Evolutionary conservation across 2,888 invertebrate species (phyloP).

Genomic region (Scrobipalpa costella): DNA sequence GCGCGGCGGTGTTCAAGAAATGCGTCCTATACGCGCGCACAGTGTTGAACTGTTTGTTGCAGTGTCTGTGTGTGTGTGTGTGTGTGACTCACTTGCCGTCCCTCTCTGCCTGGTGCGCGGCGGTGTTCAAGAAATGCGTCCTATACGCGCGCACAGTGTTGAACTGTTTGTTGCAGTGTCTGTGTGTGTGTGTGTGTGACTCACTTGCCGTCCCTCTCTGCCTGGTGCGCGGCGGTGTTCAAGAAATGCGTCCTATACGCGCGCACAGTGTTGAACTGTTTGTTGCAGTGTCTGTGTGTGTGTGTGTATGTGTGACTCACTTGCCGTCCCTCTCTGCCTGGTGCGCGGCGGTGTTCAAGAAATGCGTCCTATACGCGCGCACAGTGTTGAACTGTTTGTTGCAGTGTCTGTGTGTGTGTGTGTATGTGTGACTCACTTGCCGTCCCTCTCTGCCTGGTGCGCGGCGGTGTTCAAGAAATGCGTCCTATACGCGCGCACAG

Average conservation of each 20-base stretch:
- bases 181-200: neutral
- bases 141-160: neutral
- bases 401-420: neutral
- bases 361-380: neutral
- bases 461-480: neutral
- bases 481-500: neutral
- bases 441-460: neutral
- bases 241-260: neutral
- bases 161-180: constrained; percentile 4
- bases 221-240: neutral
- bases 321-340: neutral
- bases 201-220: neutral
- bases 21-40: neutral
- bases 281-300: too few species aligned
- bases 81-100: neutral
- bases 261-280: neutral
- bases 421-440: neutral
- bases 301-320: neutral
- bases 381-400: neutral
- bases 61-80: neutral
- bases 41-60: neutral
- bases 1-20: neutral
- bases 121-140: neutral
- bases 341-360: neutral
- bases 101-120: neutral